These are phyloP conservation scores for Notarius lentiginosus DNA, from an alignment of 2,113 vertebrate species.

Conservation along the genomic window DNA sequence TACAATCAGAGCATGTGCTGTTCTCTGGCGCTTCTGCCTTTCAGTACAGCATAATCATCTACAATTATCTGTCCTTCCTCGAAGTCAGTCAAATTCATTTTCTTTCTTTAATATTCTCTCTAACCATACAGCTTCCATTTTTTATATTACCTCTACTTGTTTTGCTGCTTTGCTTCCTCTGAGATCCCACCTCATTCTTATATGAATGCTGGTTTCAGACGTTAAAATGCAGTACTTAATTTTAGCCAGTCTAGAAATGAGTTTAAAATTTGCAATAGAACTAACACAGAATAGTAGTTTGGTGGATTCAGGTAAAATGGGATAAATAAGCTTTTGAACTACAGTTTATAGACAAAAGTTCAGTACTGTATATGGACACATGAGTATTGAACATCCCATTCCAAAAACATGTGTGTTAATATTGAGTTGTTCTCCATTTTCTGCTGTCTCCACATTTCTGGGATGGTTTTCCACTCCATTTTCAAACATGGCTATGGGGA, in stretches of 20 bases:
- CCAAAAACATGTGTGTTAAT: background rate
- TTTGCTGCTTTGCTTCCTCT: background rate
- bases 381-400: background rate
- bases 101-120: background rate
- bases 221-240: background rate
- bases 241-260: background rate
- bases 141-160: background rate
- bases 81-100: background rate
- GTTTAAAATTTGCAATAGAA: background rate
- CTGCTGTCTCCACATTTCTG: background rate
- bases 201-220: background rate
- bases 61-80: background rate
- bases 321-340: background rate
- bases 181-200: background rate
- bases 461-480: background rate
- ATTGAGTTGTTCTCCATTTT: background rate
- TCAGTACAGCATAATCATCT: conserved; percentile 7
- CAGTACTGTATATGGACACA: too few relatives aligned
- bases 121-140: background rate
- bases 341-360: background rate
- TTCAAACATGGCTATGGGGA: background rate
- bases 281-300: background rate
- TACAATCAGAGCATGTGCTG: conserved; percentile 10
- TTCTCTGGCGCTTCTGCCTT: background rate
- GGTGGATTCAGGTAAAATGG: background rate